These are phyloP conservation scores for Euura lappo DNA, from an alignment of 1,140 invertebrate species.

Conservation along the genomic window DNA sequence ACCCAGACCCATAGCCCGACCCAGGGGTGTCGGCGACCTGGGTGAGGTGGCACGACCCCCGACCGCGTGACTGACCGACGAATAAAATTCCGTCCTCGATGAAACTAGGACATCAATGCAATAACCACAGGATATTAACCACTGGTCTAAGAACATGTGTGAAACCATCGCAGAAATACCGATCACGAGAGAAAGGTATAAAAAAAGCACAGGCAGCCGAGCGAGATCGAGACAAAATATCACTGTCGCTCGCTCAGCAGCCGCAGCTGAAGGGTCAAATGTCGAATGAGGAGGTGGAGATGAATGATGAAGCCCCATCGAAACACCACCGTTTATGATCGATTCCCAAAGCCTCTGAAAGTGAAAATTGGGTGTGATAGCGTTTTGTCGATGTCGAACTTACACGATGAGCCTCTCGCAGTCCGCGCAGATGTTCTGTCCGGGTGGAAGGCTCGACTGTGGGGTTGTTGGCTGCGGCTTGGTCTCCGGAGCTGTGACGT, in stretches of 20 bases:
- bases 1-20: conserved; percentile 39
- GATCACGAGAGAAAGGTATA: neutral
- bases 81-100: conserved; percentile 66
- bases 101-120: conserved; percentile 52
- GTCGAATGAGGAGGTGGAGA: neutral
- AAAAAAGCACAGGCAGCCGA: neutral
- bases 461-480: conserved; percentile 60
- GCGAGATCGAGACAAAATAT: neutral
- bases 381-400: conserved; percentile 61
- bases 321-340: neutral
- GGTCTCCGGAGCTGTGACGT: conserved; percentile 74
- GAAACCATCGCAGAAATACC: neutral
- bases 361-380: conserved; percentile 18
- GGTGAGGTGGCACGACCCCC: conserved; percentile 63
- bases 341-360: conserved; percentile 19
- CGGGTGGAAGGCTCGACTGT: conserved; percentile 75
- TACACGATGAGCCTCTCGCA: conserved; percentile 94
- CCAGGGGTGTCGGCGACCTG: conserved; percentile 53
- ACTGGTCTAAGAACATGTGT: conserved; percentile 4
- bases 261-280: conserved; percentile 9
- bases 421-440: conserved; percentile 91
- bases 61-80: conserved; percentile 67
- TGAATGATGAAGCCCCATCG: conserved; percentile 10
- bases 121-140: neutral
- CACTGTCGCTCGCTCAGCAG: neutral